Evolutionary conservation across 1,140 invertebrate genomes (phyloP).

Genomic region (Belonocnema kinseyi): DNA sequence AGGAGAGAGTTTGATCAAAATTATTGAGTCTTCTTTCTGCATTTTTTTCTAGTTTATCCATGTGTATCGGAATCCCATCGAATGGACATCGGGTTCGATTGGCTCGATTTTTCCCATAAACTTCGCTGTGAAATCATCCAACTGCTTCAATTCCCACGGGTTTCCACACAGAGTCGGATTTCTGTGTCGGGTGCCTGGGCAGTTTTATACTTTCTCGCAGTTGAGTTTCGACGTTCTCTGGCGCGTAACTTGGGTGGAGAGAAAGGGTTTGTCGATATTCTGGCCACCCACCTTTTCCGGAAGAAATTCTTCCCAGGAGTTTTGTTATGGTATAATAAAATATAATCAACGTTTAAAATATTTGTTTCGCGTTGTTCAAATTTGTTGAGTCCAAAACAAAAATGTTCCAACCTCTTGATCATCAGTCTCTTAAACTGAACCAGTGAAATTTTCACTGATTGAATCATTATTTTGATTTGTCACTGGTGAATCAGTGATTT

Average conservation of each 20-base stretch:
- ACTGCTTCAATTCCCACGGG: constrained; percentile 25
- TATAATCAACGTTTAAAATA: too few species aligned
- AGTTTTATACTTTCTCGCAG: not conserved
- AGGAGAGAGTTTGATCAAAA: not conserved
- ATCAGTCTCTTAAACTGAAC: too few species aligned
- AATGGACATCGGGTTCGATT: not conserved
- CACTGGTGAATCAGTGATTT: too few species aligned
- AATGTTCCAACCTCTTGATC: too few species aligned
- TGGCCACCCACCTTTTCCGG: constrained; percentile 1
- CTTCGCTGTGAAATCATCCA: constrained; percentile 9
- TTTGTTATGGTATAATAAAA: too few species aligned
- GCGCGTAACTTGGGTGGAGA: constrained; percentile 28
- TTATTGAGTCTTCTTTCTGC: not conserved
- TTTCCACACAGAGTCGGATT: constrained; percentile 16
- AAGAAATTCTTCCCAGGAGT: not conserved
- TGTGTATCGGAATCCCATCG: not conserved
- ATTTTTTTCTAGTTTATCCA: not conserved
- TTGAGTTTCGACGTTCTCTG: constrained; percentile 26
- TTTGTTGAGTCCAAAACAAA: too few species aligned
- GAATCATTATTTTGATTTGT: too few species aligned
- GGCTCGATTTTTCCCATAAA: constrained; percentile 24
- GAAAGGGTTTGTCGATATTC: constrained; percentile 26
- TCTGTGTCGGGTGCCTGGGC: constrained; percentile 21
- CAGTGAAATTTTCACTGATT: too few species aligned
- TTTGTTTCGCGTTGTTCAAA: too few species aligned